Conservation (phyloP, 1,140 invertebrate species). For the Dendroctonus ponderosae region DNA sequence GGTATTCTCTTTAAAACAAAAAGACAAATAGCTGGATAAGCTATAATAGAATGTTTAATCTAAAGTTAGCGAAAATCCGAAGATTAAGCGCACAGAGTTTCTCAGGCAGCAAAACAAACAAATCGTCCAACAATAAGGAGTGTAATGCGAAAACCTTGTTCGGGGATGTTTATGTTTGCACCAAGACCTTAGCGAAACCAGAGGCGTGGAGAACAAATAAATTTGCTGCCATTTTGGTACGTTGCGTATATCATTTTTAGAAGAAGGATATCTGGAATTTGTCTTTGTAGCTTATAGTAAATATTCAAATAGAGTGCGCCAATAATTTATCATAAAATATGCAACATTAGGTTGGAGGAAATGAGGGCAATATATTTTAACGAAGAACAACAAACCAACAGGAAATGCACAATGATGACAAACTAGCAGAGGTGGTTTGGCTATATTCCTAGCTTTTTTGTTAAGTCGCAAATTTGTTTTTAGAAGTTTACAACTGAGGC, state of each 20-base stretch:
- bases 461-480: no score
- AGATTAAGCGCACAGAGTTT: slow-evolving; percentile 31
- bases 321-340: no score
- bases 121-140: slow-evolving; percentile 33
- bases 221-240: not conserved
- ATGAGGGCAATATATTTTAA: no score
- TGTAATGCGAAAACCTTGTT: slow-evolving; percentile 35
- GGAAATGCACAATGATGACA: no score
- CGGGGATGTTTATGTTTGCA: slow-evolving; percentile 35
- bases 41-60: slow-evolving; percentile 30
- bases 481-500: no score
- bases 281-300: not conserved
- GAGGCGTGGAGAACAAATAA: slow-evolving; percentile 6
- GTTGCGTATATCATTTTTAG: not conserved
- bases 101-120: slow-evolving; percentile 33
- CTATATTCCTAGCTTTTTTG: no score
- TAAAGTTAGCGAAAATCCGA: slow-evolving; percentile 26
- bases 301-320: no score
- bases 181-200: slow-evolving; percentile 15
- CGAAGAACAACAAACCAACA: no score
- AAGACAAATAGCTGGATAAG: slow-evolving; percentile 19
- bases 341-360: no score
- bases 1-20: not conserved
- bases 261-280: not conserved
- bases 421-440: no score